phyloP scores from a whole-genome alignment of 2,797 vertebrate species.

The Anas capensis region DNA sequence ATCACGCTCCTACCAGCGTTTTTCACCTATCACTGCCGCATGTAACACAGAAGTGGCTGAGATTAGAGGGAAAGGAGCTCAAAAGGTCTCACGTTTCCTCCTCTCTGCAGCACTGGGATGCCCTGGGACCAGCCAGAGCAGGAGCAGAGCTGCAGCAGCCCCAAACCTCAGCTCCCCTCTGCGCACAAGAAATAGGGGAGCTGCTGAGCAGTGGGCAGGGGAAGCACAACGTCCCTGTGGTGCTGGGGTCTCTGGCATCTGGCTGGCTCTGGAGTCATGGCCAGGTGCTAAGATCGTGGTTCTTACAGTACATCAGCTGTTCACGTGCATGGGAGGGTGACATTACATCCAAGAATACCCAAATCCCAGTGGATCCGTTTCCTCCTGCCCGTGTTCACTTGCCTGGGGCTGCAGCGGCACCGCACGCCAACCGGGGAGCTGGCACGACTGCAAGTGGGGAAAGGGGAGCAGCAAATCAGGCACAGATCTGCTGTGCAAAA shows the following conservation, averaged over 20 bases:
- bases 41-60: neutral
- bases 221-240: neutral
- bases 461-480: neutral
- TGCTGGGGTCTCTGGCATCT: too few relatives aligned
- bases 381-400: rapidly evolving
- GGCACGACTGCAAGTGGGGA: rapidly evolving
- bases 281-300: neutral
- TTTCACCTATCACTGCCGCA: neutral
- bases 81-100: neutral
- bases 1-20: neutral
- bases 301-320: neutral
- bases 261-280: too few relatives aligned
- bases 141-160: too few relatives aligned
- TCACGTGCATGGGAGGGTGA: rapidly evolving
- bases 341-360: rapidly evolving
- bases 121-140: neutral
- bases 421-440: rapidly evolving
- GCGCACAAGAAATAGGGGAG: rapidly evolving
- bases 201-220: neutral
- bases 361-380: rapidly evolving
- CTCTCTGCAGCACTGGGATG: neutral
- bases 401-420: neutral
- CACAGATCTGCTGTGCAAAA: rapidly evolving
- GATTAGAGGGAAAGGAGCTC: neutral
- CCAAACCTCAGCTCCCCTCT: neutral